These are phyloP conservation scores for Plagodis pulveraria DNA, from an alignment of 2,888 invertebrate species.

Conservation along the genomic window DNA sequence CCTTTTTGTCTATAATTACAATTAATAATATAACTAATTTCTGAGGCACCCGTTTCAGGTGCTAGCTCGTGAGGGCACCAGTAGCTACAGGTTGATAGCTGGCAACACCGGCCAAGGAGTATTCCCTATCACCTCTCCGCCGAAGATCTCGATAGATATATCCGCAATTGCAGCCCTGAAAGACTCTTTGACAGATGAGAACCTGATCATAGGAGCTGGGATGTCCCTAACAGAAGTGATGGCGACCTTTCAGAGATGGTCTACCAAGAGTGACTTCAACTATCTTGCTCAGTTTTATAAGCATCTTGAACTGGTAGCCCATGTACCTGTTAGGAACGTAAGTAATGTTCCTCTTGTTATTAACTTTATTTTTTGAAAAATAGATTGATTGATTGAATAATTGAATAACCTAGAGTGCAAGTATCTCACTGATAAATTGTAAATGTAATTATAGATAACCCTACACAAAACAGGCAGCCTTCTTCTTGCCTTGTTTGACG, in stretches of 20 bases:
- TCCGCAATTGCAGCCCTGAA: slow-evolving; percentile 83
- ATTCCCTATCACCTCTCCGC: slow-evolving; percentile 67
- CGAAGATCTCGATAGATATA: slow-evolving; percentile 85
- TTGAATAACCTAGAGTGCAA: no score
- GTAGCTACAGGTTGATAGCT: slow-evolving; percentile 86
- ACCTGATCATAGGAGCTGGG: slow-evolving; percentile 85
- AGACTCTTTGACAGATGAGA: slow-evolving; percentile 56
- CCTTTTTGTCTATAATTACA: no score
- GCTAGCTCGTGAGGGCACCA: slow-evolving; percentile 70
- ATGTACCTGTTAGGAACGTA: slow-evolving; percentile 90
- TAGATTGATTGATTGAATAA: no score
- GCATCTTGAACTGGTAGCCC: slow-evolving; percentile 89
- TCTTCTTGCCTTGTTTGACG: not conserved
- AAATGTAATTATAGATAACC: not conserved
- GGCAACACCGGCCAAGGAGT: slow-evolving; percentile 91
- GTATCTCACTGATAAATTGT: no score
- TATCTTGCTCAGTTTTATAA: slow-evolving; percentile 85
- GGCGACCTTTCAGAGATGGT: slow-evolving; percentile 66
- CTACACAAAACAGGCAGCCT: no score
- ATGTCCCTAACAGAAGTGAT: slow-evolving; percentile 84
- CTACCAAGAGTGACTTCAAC: slow-evolving; percentile 76
- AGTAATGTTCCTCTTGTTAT: slow-evolving; percentile 51
- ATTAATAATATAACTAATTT: no score
- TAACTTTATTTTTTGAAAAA: no score
- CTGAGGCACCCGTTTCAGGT: slow-evolving; percentile 54